Base-by-base conservation (phyloP, 2,888 invertebrate genomes). In the Falcaria lacertinaria region DNA sequence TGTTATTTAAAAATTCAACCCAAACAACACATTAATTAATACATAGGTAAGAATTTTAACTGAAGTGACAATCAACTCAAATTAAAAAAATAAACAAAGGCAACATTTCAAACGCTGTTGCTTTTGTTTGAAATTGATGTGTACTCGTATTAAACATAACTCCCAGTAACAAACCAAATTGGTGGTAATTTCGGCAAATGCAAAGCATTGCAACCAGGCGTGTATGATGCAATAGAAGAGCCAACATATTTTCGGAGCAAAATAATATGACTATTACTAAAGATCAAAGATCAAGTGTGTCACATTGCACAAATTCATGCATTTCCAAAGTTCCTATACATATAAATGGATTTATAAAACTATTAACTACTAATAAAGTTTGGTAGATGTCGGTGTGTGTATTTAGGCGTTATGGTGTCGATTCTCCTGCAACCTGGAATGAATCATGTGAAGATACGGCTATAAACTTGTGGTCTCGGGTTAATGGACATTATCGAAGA, bases 151-250 rank as follows among this genome's bases (percentile, higher is more conserved):
- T 6, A 16, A 35, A 13, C 13, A 17, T 28, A 25, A 36, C 43
- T 32, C 38, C 44, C 22, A 39, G 41, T 48, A 47, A 54, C 43
- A 57, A 60, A 57, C 65, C 69, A 65, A 50, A 47, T 62, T 60
- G 57, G 67, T 69, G 66, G 73, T 68, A 67, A 64, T 73, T 59
- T 78, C 61, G 77, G 84, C 76, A 76, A 82, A 87, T 85, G 87
- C 88, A 80, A 88, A 88, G 88, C 88, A 74, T 84, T 84, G 83
- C 80, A 81, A 79, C 78, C 82, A 88, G 87, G 88, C 88, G 86
- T 81, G 85, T 74, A 74, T 74, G 66, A 54, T 56, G 54, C 54
- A 63, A 73, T 69, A n/a, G n/a, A 66, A 69, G 67, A 63, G 54
- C 61, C 66, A 60, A 55, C 42, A 55, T 58, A 56, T 57, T 70